Evolutionary conservation across 2,888 invertebrate genomes (phyloP), one percentile per base, ranked within the genome.

Genomic region (Trisateles emortualis): DNA sequence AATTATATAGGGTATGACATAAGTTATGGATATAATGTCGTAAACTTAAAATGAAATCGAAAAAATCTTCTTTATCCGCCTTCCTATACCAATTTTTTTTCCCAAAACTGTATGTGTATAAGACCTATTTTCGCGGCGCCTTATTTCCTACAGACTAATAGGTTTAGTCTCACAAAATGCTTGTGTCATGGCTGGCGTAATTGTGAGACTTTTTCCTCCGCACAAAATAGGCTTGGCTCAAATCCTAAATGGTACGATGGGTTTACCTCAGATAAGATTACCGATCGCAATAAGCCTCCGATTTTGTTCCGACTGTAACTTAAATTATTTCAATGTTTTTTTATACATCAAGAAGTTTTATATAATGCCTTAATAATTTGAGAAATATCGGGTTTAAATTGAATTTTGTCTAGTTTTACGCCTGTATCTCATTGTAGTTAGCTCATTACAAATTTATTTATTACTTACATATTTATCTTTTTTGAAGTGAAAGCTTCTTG

Each of bases 241-340:
- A 69, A 69, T 62, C 57, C 57, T 65, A 68, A 68, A 57, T 50
- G 49, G 52, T 52, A 35, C 46, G 57, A 64, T 55, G 57, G 69
- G 59, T 49, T 59, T 56, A 36, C 44, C 47, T 44, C 55, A 57
- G 59, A 72, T 58, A 60, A 63, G 63, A 65, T 69, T 72, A 59
- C 55, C 52, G 53, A 52, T 59, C 36, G 47, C 56, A 62, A 68
- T 69, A 65, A 65, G 57, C 55, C 36, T 40, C 46, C 47, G 52
- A 53, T 57, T 66, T 58, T 50, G 54, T 53, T 49, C 17, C 38
- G 30, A 58, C 45, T 68, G 53, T 45, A 66, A 60, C 35, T 66
- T 64, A 56, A 53, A 54, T 57, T 43, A 64, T 51, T 48, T 52
- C 40, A 39, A 44, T 41, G 43, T 53, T 52, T 49, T 63, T 47